Conservation (phyloP, 2,888 invertebrate genomes). For the Sphaeridia pumilis region DNA sequence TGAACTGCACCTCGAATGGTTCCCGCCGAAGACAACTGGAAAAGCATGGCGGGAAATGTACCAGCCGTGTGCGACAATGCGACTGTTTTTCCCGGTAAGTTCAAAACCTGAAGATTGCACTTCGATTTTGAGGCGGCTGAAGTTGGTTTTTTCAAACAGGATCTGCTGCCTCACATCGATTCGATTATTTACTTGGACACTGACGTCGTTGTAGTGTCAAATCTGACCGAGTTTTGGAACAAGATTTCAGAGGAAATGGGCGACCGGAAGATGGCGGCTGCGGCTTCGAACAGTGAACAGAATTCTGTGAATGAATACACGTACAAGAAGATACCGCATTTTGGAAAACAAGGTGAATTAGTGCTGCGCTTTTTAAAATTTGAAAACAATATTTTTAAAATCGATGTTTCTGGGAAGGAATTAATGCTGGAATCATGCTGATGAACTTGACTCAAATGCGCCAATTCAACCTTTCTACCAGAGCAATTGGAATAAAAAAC, state of each 20-base stretch:
- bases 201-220: conserved; percentile 75
- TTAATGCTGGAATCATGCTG: conserved; percentile 94
- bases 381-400: no score
- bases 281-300: conserved; percentile 83
- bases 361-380: no score
- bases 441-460: conserved; percentile 83
- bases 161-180: conserved; percentile 52
- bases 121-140: no score
- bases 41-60: no score
- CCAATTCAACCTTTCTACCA: conserved; percentile 68
- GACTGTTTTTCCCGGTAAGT: no score
- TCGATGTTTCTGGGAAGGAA: no score
- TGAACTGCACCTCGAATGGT: no score
- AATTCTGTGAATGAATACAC: conserved; percentile 77
- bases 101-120: no score
- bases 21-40: no score
- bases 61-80: no score
- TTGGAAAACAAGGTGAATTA: conserved; percentile 65
- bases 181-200: conserved; percentile 85
- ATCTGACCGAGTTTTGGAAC: conserved; percentile 71
- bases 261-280: conserved; percentile 69
- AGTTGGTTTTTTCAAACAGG: no score
- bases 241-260: conserved; percentile 67
- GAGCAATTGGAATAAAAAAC: conserved; percentile 70
- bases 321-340: conserved; percentile 89